These are phyloP conservation scores for Denticeps clupeoides DNA, from an alignment of 2,797 vertebrate species.

Conservation along the genomic window DNA sequence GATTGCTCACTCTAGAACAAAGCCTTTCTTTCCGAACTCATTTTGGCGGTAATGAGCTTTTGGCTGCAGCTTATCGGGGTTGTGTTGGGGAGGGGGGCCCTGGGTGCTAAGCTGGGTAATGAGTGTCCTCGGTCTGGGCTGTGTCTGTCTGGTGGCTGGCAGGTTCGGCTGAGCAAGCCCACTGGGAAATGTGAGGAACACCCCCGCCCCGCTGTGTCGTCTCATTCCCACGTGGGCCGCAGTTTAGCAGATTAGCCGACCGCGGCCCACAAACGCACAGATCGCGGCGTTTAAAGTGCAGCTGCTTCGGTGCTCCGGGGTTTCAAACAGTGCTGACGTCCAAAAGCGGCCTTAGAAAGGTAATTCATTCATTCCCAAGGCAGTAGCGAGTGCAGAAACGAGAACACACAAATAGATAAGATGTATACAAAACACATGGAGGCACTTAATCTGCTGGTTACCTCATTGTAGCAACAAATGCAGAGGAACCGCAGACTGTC, in stretches of 20 bases:
- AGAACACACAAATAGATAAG: too few relatives aligned
- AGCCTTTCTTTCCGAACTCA: conserved; percentile 28
- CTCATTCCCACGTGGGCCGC: neutral
- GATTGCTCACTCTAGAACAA: conserved; percentile 25
- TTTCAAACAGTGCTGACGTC: too few relatives aligned
- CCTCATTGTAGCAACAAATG: conserved; percentile 1
- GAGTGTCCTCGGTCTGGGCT: conserved; percentile 14
- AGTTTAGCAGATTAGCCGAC: too few relatives aligned
- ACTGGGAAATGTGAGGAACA: neutral
- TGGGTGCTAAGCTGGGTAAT: conserved; percentile 42
- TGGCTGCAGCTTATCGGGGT: conserved; percentile 39
- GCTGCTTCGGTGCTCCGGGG: too few relatives aligned
- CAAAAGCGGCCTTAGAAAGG: too few relatives aligned
- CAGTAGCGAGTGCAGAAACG: too few relatives aligned
- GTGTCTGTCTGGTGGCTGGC: neutral
- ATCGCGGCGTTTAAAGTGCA: too few relatives aligned
- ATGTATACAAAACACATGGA: neutral
- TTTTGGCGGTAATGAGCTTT: conserved; percentile 48
- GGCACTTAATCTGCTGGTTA: conserved; percentile 3
- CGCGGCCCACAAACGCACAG: too few relatives aligned
- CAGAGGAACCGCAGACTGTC: neutral
- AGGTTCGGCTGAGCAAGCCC: neutral
- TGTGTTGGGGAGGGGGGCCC: conserved; percentile 35
- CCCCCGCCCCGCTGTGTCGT: neutral
- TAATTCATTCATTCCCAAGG: too few relatives aligned